phyloP scores from a whole-genome alignment of 1,140 invertebrate species.

The Drosophila kanapiae region DNA sequence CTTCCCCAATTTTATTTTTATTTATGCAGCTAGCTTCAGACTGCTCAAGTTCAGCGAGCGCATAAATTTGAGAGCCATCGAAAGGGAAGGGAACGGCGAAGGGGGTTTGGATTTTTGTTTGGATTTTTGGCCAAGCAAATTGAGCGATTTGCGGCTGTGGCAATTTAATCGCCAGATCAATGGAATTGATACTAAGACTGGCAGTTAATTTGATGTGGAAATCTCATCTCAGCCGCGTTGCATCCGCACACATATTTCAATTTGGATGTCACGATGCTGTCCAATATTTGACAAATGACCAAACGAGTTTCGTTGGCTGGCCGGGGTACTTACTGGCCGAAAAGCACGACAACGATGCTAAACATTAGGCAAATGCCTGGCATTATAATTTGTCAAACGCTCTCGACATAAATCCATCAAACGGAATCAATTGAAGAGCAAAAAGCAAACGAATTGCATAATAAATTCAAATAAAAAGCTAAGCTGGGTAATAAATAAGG shows the following conservation, averaged over 20 bases:
- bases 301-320: conserved; percentile 21
- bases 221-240: conserved; percentile 24
- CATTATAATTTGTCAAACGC: conserved; percentile 73
- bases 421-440: conserved; percentile 64
- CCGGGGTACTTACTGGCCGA: conserved; percentile 40
- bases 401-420: conserved; percentile 78
- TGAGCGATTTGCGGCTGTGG: conserved; percentile 37
- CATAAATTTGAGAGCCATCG: conserved; percentile 64
- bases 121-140: conserved; percentile 26
- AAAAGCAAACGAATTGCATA: conserved; percentile 58
- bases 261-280: conserved; percentile 51
- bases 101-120: neutral
- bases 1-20: conserved; percentile 44
- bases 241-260: conserved; percentile 43
- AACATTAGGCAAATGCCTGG: conserved; percentile 56
- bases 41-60: conserved; percentile 59
- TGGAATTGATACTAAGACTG: conserved; percentile 35
- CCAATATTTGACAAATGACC: conserved; percentile 45
- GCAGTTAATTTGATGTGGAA: conserved; percentile 52
- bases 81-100: conserved; percentile 7
- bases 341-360: conserved; percentile 44
- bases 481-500: conserved; percentile 58
- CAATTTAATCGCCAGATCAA: conserved; percentile 38
- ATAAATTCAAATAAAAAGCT: conserved; percentile 68
- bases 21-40: conserved; percentile 28